Evolutionary conservation across 2,797 vertebrate species (phyloP).

Genomic region (Dermochelys coriacea): DNA sequence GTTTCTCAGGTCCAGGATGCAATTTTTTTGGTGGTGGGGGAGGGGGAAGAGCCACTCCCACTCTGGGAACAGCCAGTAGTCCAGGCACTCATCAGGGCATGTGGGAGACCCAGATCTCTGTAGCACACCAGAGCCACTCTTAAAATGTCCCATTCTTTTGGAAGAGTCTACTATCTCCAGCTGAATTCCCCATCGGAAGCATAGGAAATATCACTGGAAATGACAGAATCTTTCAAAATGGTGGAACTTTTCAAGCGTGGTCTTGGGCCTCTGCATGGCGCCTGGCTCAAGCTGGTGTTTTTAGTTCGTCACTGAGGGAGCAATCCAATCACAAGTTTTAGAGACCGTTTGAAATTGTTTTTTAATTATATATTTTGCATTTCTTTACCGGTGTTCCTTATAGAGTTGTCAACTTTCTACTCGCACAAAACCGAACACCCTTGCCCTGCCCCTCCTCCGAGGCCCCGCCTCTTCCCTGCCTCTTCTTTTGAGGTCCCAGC

Average conservation of each 20-base stretch:
- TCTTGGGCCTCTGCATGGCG: not conserved
- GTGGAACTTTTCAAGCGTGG: not conserved
- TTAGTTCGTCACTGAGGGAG: not conserved
- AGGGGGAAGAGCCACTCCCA: not conserved
- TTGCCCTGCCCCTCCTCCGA: too few relatives aligned
- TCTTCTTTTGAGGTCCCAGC: too few relatives aligned
- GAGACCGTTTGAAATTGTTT: constrained; percentile 13
- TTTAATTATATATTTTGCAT: constrained; percentile 46
- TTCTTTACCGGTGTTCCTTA: constrained; percentile 32
- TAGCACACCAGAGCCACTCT: not conserved
- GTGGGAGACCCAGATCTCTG: not conserved
- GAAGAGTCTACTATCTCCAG: not conserved
- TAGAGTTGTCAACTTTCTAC: too few relatives aligned
- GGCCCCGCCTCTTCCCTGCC: too few relatives aligned
- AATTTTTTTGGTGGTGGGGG: not conserved
- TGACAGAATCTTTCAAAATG: not conserved
- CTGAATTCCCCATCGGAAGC: not conserved
- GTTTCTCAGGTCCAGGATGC: not conserved
- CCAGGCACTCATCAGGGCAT: not conserved
- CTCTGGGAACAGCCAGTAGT: not conserved
- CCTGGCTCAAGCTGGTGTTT: not conserved
- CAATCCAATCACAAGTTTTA: not conserved
- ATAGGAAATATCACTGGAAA: not conserved
- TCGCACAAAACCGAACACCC: too few relatives aligned
- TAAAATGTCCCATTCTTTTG: not conserved